Conservation (phyloP, 2,113 vertebrate genomes). For the Hippocampus guttulatus region DNA sequence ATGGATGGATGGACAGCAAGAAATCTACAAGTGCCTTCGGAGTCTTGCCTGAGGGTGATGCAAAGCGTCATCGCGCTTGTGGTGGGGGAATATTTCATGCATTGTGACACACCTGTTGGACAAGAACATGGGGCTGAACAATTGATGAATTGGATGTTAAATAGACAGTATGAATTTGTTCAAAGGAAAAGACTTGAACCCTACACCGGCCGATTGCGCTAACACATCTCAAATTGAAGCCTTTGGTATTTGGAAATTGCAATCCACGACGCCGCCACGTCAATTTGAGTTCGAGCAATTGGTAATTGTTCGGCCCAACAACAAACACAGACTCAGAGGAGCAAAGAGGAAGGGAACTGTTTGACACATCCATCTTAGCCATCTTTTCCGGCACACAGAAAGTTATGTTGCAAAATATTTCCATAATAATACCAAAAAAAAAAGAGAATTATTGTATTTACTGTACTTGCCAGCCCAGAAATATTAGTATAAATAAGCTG, state of each 20-base stretch:
- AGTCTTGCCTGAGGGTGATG: constrained; percentile 34
- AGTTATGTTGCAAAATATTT: not conserved
- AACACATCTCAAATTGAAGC: too few species aligned
- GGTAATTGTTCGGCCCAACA: too few species aligned
- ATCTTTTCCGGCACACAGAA: constrained; percentile 7
- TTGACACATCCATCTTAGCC: constrained; percentile 50
- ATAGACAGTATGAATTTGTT: too few species aligned
- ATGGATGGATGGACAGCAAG: constrained; percentile 23
- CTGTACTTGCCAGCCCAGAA: not conserved
- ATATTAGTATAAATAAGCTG: constrained; percentile 4
- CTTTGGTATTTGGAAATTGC: too few species aligned
- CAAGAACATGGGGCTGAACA: constrained; percentile 6
- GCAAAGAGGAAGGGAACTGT: constrained; percentile 42
- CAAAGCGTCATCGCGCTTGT: constrained; percentile 19
- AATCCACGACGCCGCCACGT: too few species aligned
- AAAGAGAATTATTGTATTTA: not conserved
- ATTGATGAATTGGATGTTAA: too few species aligned
- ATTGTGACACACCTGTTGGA: constrained; percentile 29
- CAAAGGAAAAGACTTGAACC: too few species aligned
- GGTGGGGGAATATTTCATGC: constrained; percentile 8
- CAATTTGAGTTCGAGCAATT: too few species aligned
- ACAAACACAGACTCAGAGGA: constrained; percentile 10
- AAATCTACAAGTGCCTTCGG: constrained; percentile 10
- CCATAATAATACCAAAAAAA: not conserved
- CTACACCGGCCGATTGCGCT: too few species aligned